Base-by-base conservation (phyloP, 2,888 invertebrate species). In the Meteorus colon region DNA sequence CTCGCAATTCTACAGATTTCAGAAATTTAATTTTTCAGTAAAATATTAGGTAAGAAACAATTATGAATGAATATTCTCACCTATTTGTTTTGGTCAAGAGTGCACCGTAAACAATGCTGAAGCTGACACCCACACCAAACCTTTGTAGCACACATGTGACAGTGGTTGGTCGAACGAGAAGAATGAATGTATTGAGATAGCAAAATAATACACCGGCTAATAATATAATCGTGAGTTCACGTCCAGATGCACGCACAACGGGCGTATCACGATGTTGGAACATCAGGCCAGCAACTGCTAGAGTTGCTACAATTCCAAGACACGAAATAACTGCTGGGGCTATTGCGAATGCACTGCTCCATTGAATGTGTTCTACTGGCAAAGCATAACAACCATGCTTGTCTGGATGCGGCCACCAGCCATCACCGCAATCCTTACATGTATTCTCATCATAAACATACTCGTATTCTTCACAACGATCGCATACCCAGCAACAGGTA, bases 401-500 rank as follows among this genome's bases (percentile, higher is more conserved):
- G 83, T 93, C 91, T 4, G 90, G 85, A 83, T 92, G 92, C 0
- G 94, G 94, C 92, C 94, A 93, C 75, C 90, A 89, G 0, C 93
- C 93, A 29, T 92, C 91, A 0, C 93, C 94, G 81, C 94, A 94
- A 83, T 93, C 93, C 78, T 86, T 89, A 85, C 94, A 94, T 29
- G 92, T 93, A 78, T 92, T 93, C 83, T 93, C 93, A 84, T 94
- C 92, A 81, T 90, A 90, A 5, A 94, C 93, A 82, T 91, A 94
- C 87, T 95, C 94, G 86, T 92, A 93, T 8, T 92, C 92, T 84
- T 93, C 92, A 87, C 95, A 95, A 76, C 92, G 92, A 83, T 94
- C 93, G 86, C 95, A 95, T 29, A 94, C 93, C 95, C 95, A 95
- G 89, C 95, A 95, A 89, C 95, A 95, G 62, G 92, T 92, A 86